phyloP scores from a whole-genome alignment of 2,888 invertebrate species.

The Mesorhabditis spiculigera region DNA sequence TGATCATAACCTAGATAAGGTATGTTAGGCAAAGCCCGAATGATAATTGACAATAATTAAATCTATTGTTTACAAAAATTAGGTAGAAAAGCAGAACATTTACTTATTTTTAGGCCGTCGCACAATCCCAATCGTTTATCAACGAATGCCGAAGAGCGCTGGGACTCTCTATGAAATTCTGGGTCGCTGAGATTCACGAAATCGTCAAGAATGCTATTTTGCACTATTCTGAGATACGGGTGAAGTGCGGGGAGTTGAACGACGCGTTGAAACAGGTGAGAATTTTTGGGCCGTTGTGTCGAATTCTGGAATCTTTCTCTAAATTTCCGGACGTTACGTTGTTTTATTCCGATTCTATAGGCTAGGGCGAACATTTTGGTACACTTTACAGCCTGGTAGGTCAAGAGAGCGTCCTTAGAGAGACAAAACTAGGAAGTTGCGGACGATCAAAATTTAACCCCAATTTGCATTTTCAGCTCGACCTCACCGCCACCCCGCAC shows the following conservation, averaged over 20 bases:
- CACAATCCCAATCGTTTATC: slow-evolving; percentile 58
- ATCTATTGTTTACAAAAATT: background rate
- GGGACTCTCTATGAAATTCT: slow-evolving; percentile 59
- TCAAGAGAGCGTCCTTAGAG: too few species aligned
- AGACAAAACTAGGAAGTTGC: too few species aligned
- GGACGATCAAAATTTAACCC: background rate
- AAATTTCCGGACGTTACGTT: too few species aligned
- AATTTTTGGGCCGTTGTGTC: too few species aligned
- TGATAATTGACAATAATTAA: background rate
- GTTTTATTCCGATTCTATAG: too few species aligned
- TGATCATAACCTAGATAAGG: slow-evolving; percentile 56
- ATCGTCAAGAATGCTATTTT: slow-evolving; percentile 59
- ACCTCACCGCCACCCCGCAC: slow-evolving; percentile 58
- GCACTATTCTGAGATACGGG: slow-evolving; percentile 57
- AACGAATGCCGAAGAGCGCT: slow-evolving; percentile 58
- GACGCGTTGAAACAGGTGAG: slow-evolving; percentile 57
- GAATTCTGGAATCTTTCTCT: too few species aligned
- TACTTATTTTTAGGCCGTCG: slow-evolving; percentile 41
- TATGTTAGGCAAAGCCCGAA: too few species aligned
- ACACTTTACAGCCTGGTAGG: too few species aligned
- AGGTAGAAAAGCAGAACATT: background rate
- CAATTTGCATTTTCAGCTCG: slow-evolving; percentile 38
- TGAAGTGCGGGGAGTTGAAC: slow-evolving; percentile 57
- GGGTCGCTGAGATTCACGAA: slow-evolving; percentile 59
- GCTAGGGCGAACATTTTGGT: too few species aligned